Conservation (phyloP, 2,888 invertebrate species). For the Sturmia bella region DNA sequence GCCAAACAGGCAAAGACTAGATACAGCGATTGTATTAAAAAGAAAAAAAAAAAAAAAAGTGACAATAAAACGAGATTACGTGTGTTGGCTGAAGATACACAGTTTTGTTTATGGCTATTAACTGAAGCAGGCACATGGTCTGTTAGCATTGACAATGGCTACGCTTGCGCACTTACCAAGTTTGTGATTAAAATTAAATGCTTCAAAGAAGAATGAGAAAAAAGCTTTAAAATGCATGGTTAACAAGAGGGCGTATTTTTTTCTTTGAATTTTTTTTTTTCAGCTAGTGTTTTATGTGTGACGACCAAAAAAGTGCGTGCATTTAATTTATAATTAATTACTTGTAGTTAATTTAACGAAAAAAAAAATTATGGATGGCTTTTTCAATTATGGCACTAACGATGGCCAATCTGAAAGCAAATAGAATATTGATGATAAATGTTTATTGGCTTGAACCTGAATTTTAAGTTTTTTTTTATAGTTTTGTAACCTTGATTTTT, state of each 20-base stretch:
- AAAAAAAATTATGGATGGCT: slow-evolving; percentile 51
- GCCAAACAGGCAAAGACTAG: slow-evolving; percentile 23
- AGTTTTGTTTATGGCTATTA: slow-evolving; percentile 45
- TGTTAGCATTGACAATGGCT: slow-evolving; percentile 68
- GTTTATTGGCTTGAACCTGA: slow-evolving; percentile 64
- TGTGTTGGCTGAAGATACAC: slow-evolving; percentile 60
- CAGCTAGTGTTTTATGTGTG: slow-evolving; percentile 42
- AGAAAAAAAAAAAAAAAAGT: not conserved
- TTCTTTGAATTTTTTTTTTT: slow-evolving; percentile 1
- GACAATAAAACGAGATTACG: slow-evolving; percentile 49
- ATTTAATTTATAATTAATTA: slow-evolving; percentile 68
- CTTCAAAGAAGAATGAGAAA: slow-evolving; percentile 33
- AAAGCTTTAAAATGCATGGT: slow-evolving; percentile 39
- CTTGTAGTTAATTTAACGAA: slow-evolving; percentile 4
- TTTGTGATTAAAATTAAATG: slow-evolving; percentile 42
- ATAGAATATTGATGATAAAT: slow-evolving; percentile 65
- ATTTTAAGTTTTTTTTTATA: slow-evolving; percentile 25
- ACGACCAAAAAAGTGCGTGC: slow-evolving; percentile 62
- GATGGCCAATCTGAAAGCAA: slow-evolving; percentile 70
- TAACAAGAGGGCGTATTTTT: slow-evolving; percentile 64
- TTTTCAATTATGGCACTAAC: slow-evolving; percentile 70
- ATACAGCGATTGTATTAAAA: slow-evolving; percentile 2
- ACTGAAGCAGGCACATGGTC: slow-evolving; percentile 54
- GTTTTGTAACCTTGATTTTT: slow-evolving; percentile 54
- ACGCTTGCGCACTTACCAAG: slow-evolving; percentile 75